A percentile compares a stretch with the other conserved stretches of the same genome.
Evolutionary conservation across 2,888 invertebrate species (phyloP).

Genomic region (Megaustenia siamemsis): DNA sequence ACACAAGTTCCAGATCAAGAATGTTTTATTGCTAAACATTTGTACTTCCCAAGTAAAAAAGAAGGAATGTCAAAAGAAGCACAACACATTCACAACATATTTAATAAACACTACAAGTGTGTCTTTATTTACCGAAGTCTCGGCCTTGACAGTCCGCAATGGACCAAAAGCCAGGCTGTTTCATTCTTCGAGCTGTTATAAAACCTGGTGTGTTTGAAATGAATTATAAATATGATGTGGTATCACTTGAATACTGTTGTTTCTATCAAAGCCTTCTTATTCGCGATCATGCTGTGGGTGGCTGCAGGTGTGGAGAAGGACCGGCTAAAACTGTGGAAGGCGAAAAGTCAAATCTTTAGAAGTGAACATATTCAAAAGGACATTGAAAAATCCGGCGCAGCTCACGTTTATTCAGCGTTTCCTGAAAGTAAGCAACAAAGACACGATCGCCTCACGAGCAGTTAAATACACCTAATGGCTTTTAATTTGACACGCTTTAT

Average conservation of each 20-base stretch:
- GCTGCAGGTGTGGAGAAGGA: conserved; percentile 45
- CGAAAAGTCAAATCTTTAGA: conserved; percentile 23
- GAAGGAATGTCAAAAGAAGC: conserved; percentile 30
- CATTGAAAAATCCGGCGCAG: conserved; percentile 33
- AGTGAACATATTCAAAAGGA: conserved; percentile 43
- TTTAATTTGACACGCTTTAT: conserved; percentile 59
- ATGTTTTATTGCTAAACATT: not conserved
- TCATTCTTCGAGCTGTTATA: not conserved
- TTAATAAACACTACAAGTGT: conserved; percentile 50
- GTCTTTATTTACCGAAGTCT: conserved; percentile 22
- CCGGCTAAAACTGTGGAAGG: not conserved
- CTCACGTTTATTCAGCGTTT: conserved; percentile 33
- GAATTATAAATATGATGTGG: conserved; percentile 51
- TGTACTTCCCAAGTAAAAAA: not conserved
- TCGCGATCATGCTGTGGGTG: conserved; percentile 3
- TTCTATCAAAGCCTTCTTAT: not conserved
- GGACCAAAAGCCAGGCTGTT: conserved; percentile 20
- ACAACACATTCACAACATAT: conserved; percentile 25
- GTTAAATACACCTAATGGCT: conserved; percentile 57
- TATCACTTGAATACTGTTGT: conserved; percentile 23
- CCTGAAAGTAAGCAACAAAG: conserved; percentile 50
- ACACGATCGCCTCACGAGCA: conserved; percentile 30
- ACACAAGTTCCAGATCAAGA: no score
- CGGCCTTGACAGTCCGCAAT: conserved; percentile 12
- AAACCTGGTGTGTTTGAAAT: conserved; percentile 28